A percentile compares a stretch with the other conserved stretches of the same genome.
Conservation (phyloP, 1,140 invertebrate species). For the Mamestra configurata region DNA sequence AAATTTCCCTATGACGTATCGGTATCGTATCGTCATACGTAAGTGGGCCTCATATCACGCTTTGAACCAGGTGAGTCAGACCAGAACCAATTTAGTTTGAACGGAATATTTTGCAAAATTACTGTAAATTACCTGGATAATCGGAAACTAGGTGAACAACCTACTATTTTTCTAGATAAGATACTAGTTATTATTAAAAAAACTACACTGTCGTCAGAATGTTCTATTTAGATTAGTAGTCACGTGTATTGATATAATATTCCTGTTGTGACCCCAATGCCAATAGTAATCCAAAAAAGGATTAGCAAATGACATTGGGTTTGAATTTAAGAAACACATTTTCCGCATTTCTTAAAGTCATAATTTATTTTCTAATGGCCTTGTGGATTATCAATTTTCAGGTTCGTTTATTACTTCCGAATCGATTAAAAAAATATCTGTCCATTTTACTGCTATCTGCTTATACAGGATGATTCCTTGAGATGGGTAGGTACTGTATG, state of each 20-base stretch:
- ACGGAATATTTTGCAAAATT: slow-evolving; percentile 27
- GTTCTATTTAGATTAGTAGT: background rate
- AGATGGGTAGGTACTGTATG: too few species aligned
- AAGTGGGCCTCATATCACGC: slow-evolving; percentile 1
- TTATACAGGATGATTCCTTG: too few species aligned
- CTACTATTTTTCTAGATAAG: slow-evolving; percentile 31
- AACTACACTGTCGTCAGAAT: too few species aligned
- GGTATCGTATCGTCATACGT: background rate
- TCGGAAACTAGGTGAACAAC: slow-evolving; percentile 25
- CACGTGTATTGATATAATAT: background rate
- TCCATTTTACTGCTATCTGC: too few species aligned
- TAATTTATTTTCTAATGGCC: background rate
- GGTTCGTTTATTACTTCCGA: background rate
- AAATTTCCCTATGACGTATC: slow-evolving; percentile 9
- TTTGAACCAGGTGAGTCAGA: slow-evolving; percentile 44
- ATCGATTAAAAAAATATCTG: too few species aligned
- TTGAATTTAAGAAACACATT: background rate
- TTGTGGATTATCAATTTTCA: background rate
- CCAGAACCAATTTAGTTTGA: slow-evolving; percentile 9
- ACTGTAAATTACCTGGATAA: background rate
- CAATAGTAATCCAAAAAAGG: background rate
- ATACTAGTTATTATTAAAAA: slow-evolving; percentile 9
- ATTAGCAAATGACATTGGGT: background rate
- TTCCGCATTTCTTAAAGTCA: background rate
- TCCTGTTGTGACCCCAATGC: background rate